Base-by-base conservation (phyloP, 2,888 invertebrate species). In the Epiperipatus broadwayi region DNA sequence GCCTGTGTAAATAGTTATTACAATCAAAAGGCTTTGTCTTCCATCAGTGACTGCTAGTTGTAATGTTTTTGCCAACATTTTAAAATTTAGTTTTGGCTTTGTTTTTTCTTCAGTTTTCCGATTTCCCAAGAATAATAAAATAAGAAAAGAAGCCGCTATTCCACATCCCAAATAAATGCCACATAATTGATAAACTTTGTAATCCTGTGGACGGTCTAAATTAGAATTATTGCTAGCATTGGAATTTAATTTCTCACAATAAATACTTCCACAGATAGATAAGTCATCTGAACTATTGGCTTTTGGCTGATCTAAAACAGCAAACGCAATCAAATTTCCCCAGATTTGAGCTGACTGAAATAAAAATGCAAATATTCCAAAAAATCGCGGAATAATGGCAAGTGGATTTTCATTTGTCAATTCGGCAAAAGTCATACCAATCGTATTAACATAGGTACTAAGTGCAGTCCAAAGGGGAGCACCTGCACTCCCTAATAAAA, bases 391-490 rank as follows among this genome's bases (percentile, higher is more conserved):
- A 50, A 95, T 84, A 50, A 89, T 83, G 15, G n/a, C n/a, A n/a
- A n/a, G n/a, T n/a, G n/a, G n/a, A n/a, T n/a, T n/a, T n/a, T n/a
- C n/a, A 19, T 52, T 80, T 44, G 85, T 53, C 33, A 60, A 64
- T 54, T 79, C 79, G 12, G 91, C 83, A 63, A 83, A 84, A 48
- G 79, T 74, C 45, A 81, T 79, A 32, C 87, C 91, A 29, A 78
- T 81, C 64, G 89, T n/a, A 10, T 91, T 93, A 44, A 95, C 69
- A 58, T 95, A 95, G 2, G 87, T 85, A 42, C 93, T 91, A 59
- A 93, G 85, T n/a, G 93, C 84, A 1, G 89, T 83, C 95, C 95
- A 95, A 75, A 95, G 78, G 34, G 91, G 91, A 0, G 91, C 91
- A 2, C 89, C 93, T 5, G 87, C 89, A 39, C 91, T 64, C 46